These are phyloP conservation scores for Bicyclus anynana DNA, from an alignment of 1,140 invertebrate species.

Conservation along the genomic window DNA sequence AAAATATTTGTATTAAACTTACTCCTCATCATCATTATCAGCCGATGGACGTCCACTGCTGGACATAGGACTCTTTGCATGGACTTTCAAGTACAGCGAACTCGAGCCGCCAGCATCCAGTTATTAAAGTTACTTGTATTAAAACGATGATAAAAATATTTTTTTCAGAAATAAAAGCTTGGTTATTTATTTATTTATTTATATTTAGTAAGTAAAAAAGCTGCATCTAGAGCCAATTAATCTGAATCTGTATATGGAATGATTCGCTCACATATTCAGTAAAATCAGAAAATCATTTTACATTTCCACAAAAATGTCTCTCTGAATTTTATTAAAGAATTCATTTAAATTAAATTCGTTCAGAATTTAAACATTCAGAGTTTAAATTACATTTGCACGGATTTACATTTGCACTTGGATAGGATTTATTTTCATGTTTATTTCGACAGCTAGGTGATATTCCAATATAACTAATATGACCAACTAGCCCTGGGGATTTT, in stretches of 20 bases:
- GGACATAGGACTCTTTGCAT: no score
- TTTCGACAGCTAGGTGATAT: not conserved
- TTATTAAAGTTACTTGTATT: no score
- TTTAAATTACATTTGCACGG: constrained; percentile 32
- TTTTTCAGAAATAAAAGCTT: no score
- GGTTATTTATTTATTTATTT: not conserved
- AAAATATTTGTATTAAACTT: no score
- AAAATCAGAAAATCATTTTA: constrained; percentile 8
- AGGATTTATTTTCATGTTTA: not conserved
- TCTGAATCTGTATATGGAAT: constrained; percentile 14
- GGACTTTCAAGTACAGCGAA: no score
- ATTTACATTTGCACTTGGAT: not conserved
- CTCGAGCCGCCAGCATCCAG: no score
- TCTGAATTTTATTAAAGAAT: not conserved
- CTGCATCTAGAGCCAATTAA: constrained; percentile 14
- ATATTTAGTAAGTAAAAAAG: not conserved
- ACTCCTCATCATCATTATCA: no score
- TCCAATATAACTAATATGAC: not conserved
- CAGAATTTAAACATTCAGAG: no score
- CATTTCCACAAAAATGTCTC: constrained; percentile 3
- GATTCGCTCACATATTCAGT: constrained; percentile 6
- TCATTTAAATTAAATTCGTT: constrained; percentile 15
- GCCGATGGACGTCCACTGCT: no score
- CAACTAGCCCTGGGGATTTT: no score
- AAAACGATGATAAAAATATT: no score